phyloP scores from a whole-genome alignment of 2,797 vertebrate genomes.

The Odontamblyopus lacepedii region DNA sequence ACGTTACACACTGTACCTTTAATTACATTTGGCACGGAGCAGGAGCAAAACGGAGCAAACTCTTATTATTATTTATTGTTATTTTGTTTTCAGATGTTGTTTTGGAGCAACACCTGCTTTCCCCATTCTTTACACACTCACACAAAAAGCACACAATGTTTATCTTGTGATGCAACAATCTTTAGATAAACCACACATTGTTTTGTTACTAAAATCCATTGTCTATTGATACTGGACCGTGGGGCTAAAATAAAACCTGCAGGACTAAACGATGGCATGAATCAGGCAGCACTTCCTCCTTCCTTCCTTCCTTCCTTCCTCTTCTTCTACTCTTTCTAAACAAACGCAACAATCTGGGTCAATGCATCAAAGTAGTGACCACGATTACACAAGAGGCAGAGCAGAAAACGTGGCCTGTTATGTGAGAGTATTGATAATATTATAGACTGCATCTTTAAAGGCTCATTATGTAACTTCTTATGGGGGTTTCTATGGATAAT shows the following conservation, averaged over 20 bases:
- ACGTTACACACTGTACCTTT: too few relatives aligned
- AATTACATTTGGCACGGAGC: too few relatives aligned
- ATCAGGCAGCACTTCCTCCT: background rate
- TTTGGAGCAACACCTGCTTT: background rate
- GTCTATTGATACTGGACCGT: background rate
- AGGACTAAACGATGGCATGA: background rate
- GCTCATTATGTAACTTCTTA: too few relatives aligned
- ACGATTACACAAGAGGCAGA: background rate
- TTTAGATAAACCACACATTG: background rate
- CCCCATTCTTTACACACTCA: background rate
- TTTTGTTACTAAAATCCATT: conserved; percentile 6
- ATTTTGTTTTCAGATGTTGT: background rate
- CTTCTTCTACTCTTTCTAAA: background rate
- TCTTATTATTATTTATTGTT: too few relatives aligned
- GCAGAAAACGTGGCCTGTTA: background rate
- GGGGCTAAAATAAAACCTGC: background rate
- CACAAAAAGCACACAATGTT: background rate
- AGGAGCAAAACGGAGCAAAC: too few relatives aligned
- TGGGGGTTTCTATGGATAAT: too few relatives aligned
- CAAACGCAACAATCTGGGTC: background rate
- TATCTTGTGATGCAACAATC: background rate
- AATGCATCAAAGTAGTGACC: background rate
- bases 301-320: background rate
- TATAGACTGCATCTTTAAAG: too few relatives aligned
- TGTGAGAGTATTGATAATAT: background rate